These are phyloP conservation scores for Hemichromis elongatus DNA, from an alignment of 2,113 vertebrate species.

Conservation along the genomic window DNA sequence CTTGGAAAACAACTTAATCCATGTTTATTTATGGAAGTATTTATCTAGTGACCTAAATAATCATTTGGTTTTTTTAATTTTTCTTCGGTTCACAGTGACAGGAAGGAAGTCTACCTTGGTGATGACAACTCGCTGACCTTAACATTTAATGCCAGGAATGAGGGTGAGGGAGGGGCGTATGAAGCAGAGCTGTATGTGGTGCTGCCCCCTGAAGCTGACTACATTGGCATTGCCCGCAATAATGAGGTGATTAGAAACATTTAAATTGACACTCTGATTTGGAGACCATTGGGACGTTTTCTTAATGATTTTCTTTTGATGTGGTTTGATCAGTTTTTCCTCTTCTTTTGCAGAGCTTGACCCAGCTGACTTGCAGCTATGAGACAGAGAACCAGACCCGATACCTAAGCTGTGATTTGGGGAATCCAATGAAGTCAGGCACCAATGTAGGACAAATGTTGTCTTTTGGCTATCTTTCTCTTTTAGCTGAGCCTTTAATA, in stretches of 20 bases:
- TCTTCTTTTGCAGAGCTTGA: constrained; percentile 73
- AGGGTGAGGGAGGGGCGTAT: constrained; percentile 87
- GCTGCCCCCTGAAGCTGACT: constrained; percentile 83
- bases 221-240: constrained; percentile 83
- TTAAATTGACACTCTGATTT: not conserved
- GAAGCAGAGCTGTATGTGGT: constrained; percentile 86
- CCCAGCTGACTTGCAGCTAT: constrained; percentile 84
- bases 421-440: constrained; percentile 89
- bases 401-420: constrained; percentile 85
- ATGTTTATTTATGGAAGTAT: not conserved
- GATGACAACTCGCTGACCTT: constrained; percentile 85
- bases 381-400: constrained; percentile 81
- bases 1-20: not conserved
- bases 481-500: not conserved
- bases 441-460: constrained; percentile 75
- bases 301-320: not conserved
- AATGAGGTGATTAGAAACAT: constrained; percentile 75
- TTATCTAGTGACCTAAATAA: not conserved
- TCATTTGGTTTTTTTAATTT: not conserved
- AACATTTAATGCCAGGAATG: constrained; percentile 82
- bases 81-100: constrained; percentile 70
- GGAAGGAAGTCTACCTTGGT: constrained; percentile 80
- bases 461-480: not conserved
- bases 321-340: not conserved
- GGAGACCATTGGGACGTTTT: not conserved